Base-by-base conservation (phyloP, 2,113 vertebrate species). In the Pteruthius melanotis region DNA sequence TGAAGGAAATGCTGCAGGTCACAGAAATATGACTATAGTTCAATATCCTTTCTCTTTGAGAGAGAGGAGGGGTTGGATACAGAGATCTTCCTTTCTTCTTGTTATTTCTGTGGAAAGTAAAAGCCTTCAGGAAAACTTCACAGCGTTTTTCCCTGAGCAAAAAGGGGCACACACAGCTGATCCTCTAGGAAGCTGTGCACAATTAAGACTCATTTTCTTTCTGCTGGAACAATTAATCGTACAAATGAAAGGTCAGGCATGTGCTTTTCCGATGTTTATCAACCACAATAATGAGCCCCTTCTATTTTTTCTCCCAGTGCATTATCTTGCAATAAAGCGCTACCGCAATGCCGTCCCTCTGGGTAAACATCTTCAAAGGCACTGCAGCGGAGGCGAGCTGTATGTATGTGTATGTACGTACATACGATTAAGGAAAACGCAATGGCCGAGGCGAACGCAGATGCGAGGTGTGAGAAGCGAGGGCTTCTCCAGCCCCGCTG, bases 201-300 rank as follows among this genome's bases (percentile, higher is more conserved):
- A 92, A 93, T 92, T 93, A 94, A 74, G 85, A 74, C 75, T 92
- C 50, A 83, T 95, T 96, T 95, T 94, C 93, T 72, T 95, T 95
- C 93, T 64, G 80, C 92, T 89, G 90, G 90, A 94, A 96, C 94
- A 96, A 96, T 93, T 94, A 94, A 92, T 94, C 76, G 92, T 92
- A 92, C 92, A 94, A 94, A 95, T 92, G 88, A 96, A 94, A 93
- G 92, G 94, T 96, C 95, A 94, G 90, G 61, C 90, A 86, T 95
- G 83, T 93, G 94, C 93, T 89, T 96, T 84, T 65, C 83, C 88
- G 71, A 56, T 94, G 93, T 97, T 96, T 96, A 94, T 95, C 90
- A 94, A 95, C 68, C 88, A 79, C 80, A 82, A 54, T 90, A 97
- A 94, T 84, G 40, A 96, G 60, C 69, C 57, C 92, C 92, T 95